phyloP scores from a whole-genome alignment of 2,888 invertebrate genomes.

The Chydorus sphaericus region DNA sequence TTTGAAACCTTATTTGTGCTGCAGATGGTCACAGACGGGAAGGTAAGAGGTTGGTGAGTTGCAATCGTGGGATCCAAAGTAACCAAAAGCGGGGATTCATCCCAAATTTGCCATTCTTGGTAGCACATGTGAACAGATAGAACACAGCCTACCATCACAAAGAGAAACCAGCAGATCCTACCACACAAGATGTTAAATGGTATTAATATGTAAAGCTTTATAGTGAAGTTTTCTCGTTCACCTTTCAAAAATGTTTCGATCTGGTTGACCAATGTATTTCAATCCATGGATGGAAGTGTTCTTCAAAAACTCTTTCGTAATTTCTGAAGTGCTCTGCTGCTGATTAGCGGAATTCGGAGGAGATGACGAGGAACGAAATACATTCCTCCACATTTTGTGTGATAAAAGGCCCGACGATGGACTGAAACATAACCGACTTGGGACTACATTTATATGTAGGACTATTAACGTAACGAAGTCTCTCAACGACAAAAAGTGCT shows the following conservation, averaged over 20 bases:
- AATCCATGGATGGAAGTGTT: slow-evolving; percentile 1
- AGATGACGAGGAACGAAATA: too few species aligned
- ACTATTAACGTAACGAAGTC: too few species aligned
- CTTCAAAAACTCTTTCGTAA: background rate
- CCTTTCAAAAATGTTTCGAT: background rate
- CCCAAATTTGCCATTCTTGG: background rate
- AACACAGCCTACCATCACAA: background rate
- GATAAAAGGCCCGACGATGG: too few species aligned
- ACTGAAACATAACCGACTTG: too few species aligned
- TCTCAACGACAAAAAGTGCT: too few species aligned
- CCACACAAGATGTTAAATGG: too few species aligned
- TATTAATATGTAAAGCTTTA: too few species aligned
- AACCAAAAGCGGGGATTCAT: background rate
- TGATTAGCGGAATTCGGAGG: too few species aligned
- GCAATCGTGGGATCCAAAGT: background rate
- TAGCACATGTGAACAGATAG: background rate
- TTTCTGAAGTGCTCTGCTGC: too few species aligned
- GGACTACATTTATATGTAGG: too few species aligned
- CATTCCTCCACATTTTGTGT: too few species aligned
- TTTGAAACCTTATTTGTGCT: background rate
- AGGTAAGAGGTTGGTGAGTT: background rate
- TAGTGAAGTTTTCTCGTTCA: too few species aligned
- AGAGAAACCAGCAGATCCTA: background rate
- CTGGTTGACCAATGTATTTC: background rate
- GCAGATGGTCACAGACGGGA: background rate